Conservation (phyloP, 2,797 vertebrate genomes). For the Huso huso region DNA sequence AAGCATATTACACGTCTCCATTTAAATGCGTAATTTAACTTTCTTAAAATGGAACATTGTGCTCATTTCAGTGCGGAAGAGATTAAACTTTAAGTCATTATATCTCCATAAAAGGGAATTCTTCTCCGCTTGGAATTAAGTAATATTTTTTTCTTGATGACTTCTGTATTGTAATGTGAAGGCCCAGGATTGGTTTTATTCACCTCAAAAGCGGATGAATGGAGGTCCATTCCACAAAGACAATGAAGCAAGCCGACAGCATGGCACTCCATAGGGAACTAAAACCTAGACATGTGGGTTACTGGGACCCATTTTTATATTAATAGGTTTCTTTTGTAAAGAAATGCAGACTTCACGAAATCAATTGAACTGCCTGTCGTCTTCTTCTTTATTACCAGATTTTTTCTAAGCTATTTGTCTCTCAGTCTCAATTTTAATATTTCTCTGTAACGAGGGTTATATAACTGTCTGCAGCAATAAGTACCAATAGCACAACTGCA, state of each 20-base stretch:
- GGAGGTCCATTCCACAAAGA: slow-evolving; percentile 38
- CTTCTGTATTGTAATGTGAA: slow-evolving; percentile 22
- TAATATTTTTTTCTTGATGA: slow-evolving; percentile 35
- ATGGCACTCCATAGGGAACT: slow-evolving; percentile 12
- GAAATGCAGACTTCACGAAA: slow-evolving; percentile 44
- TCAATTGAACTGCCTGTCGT: slow-evolving; percentile 28
- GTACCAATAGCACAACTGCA: not conserved
- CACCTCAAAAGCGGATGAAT: slow-evolving; percentile 29
- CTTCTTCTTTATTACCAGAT: not conserved
- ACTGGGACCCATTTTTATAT: slow-evolving; percentile 40
- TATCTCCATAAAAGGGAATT: slow-evolving; percentile 43
- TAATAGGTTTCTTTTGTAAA: slow-evolving; percentile 17
- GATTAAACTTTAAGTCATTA: slow-evolving; percentile 49
- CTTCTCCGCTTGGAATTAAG: slow-evolving; percentile 33
- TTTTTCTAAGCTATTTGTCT: slow-evolving; percentile 11
- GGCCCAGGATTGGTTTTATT: slow-evolving; percentile 35
- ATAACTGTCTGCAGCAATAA: not conserved
- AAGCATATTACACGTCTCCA: slow-evolving; percentile 43
- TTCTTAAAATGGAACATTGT: slow-evolving; percentile 40
- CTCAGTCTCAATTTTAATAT: slow-evolving; percentile 14
- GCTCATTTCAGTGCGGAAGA: slow-evolving; percentile 34
- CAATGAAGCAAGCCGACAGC: slow-evolving; percentile 34
- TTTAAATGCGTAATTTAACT: slow-evolving; percentile 48
- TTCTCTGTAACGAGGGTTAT: slow-evolving; percentile 20
- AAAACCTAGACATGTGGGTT: slow-evolving; percentile 42